phyloP scores from a whole-genome alignment of 2,888 invertebrate species.

The Hymenopus coronatus region DNA sequence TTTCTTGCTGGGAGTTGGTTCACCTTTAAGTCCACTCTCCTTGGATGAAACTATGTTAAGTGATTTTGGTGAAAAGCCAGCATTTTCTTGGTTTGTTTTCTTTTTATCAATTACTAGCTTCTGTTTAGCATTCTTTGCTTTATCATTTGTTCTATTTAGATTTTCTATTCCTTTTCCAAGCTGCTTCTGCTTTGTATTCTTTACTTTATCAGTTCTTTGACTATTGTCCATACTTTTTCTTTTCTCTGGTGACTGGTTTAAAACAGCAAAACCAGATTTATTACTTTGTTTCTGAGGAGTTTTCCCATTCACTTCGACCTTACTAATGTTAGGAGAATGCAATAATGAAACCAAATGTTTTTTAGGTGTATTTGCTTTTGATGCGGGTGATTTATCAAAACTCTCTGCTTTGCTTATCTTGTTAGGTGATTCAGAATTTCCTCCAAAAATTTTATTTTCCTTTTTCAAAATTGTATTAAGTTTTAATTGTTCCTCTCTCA shows the following conservation, averaged over 20 bases:
- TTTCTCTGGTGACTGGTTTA: neutral
- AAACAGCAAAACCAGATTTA: neutral
- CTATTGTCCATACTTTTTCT: too few species aligned
- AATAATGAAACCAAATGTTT: neutral
- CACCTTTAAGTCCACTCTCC: neutral
- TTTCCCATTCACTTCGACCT: neutral
- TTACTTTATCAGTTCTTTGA: too few species aligned
- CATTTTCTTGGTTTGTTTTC: neutral
- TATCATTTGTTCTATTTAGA: neutral
- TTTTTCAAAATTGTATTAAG: neutral
- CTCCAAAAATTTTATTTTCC: neutral
- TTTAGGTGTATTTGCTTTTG: neutral
- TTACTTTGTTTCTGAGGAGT: neutral
- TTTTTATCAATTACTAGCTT: neutral
- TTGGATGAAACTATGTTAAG: neutral
- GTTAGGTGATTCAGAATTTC: neutral
- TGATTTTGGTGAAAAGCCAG: neutral
- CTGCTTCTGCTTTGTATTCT: neutral
- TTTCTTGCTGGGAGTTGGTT: neutral
- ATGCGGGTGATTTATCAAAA: neutral
- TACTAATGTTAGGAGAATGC: neutral
- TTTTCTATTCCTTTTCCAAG: neutral
- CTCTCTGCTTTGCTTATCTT: neutral
- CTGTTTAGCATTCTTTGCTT: neutral
- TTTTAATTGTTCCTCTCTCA: neutral